Base-by-base conservation (phyloP, 2,797 vertebrate species). In the Sylvilagus floridanus region DNA sequence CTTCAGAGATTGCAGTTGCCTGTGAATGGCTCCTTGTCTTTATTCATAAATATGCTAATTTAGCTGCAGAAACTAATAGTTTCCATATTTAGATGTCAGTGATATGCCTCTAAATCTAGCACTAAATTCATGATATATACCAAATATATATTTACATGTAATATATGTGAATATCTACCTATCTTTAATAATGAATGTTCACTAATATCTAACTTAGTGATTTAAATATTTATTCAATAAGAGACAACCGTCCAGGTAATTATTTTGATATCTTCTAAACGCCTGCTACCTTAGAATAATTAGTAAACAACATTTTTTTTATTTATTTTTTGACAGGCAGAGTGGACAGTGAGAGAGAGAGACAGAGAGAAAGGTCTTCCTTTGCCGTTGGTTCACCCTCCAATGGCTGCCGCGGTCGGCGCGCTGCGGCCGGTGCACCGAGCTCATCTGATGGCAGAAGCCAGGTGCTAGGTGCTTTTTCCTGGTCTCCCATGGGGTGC, bases 181-280 rank as follows among this genome's bases (percentile, higher is more conserved):
- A 8, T 79, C 2, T 42, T 6, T 17, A 91, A 60, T 79, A 35
- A 71, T 5, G 63, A 19, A 2, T 65, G 1, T 88, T 69, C 5
- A 42, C 14, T 85, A 28, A 22, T 50, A 10, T 77, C 6, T 88
- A 37, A 9, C 28, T 75, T 72, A 71, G 5, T 57, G 5, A 50
- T 37, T 66, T 57, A 90, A 50, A 75, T 69, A 85, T 88, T 95
- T 30, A 66, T 5, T 84, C n/a, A 63, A 65, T 73, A 22, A 68
- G 60, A 83, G 21, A 81, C 19, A 47, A 57, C 91, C 68, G 4
- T 37, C 9, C n/a, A 89, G 7, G 4, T 57, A 77, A 81, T 19
- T 7, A 12, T 71, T 50, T 87, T 50, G 28, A 3, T n/a, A 71
- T 37, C 7, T 83, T 47, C 8, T 76, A 35, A 76, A 54, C 73